Percentiles rank a stretch among this genome's conserved stretches.
Conservation (phyloP, 2,797 vertebrate species). For the Cheirogaleus major region DNA sequence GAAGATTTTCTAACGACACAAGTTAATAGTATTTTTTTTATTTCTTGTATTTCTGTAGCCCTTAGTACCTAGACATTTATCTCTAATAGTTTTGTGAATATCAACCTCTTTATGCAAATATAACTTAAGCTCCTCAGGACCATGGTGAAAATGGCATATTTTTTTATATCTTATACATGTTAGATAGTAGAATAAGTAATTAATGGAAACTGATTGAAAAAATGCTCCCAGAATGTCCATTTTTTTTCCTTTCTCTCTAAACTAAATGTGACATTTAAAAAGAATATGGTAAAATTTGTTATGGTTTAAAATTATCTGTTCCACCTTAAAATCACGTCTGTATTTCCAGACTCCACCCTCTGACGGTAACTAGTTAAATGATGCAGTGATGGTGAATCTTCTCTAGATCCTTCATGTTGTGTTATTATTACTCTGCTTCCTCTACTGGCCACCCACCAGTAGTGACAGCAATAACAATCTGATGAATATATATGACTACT, state of each 20-base stretch:
- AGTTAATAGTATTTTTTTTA: background rate
- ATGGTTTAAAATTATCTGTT: background rate
- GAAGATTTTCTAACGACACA: background rate
- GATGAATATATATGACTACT: background rate
- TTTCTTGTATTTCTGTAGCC: background rate
- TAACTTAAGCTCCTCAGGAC: background rate
- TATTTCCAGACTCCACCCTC: background rate
- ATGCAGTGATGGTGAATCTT: background rate
- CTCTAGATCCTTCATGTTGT: background rate
- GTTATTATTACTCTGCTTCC: background rate
- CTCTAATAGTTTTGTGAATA: background rate
- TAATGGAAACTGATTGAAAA: background rate
- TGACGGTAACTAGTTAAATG: background rate
- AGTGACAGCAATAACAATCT: background rate
- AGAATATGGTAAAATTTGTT: background rate
- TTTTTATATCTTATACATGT: background rate
- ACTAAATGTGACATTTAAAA: background rate
- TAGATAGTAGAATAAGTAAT: background rate
- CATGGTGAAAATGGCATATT: background rate
- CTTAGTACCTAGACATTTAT: background rate
- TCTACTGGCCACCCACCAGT: background rate
- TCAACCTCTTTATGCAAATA: background rate
- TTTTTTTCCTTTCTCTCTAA: background rate
- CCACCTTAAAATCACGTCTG: background rate
- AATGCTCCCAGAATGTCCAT: background rate